Conservation (phyloP, 2,888 invertebrate species). For the Spodoptera littoralis region DNA sequence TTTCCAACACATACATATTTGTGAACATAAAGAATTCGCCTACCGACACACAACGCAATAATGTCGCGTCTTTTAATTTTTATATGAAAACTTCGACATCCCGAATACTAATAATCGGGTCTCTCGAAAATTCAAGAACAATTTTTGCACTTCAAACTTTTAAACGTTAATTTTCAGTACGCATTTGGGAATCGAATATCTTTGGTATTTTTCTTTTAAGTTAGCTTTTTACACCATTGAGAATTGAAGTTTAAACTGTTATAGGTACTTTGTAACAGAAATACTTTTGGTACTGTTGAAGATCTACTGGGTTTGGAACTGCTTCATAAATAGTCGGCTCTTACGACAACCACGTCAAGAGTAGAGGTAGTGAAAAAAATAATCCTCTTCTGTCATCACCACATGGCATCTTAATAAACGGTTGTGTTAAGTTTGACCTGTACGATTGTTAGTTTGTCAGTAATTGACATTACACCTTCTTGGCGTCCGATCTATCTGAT, state of each 20-base stretch:
- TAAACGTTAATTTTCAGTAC: slow-evolving; percentile 23
- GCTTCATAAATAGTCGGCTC: too few species aligned
- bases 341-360: too few species aligned
- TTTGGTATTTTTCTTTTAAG: slow-evolving; percentile 4
- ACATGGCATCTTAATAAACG: too few species aligned
- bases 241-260: background rate
- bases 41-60: slow-evolving; percentile 4
- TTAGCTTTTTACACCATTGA: background rate
- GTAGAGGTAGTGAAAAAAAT: too few species aligned
- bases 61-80: slow-evolving; percentile 23
- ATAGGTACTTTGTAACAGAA: too few species aligned
- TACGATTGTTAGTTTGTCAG: too few species aligned
- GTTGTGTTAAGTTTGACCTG: too few species aligned
- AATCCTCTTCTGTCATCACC: too few species aligned
- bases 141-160: slow-evolving; percentile 27
- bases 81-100: slow-evolving; percentile 18
- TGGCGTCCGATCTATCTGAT: too few species aligned
- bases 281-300: too few species aligned
- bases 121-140: slow-evolving; percentile 8
- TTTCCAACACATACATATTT: slow-evolving; percentile 1
- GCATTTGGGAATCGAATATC: slow-evolving; percentile 21
- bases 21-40: background rate
- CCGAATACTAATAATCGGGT: slow-evolving; percentile 11
- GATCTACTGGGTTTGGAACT: too few species aligned
- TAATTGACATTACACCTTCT: too few species aligned